Evolutionary conservation across 1,140 invertebrate species (phyloP).

Genomic region (Drosophila takahashii): DNA sequence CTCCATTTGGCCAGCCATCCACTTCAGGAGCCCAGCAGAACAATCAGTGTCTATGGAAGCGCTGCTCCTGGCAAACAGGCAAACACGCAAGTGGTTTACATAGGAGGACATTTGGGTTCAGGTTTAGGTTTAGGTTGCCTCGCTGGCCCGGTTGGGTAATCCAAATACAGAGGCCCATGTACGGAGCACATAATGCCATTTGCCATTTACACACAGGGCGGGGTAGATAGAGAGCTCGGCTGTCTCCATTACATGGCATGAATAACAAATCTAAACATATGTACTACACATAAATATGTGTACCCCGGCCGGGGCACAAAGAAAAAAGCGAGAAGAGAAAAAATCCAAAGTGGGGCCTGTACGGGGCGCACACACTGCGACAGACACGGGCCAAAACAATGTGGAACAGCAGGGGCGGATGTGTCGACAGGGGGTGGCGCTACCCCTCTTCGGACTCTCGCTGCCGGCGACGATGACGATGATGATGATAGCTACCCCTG

Average conservation of each 20-base stretch:
- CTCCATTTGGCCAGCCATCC: neutral
- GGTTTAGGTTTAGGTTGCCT: neutral
- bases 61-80: slow-evolving; percentile 1
- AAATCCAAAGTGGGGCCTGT: slow-evolving; percentile 22
- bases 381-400: slow-evolving; percentile 52
- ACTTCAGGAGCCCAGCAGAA: slow-evolving; percentile 37
- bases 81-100: slow-evolving; percentile 24
- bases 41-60: slow-evolving; percentile 21
- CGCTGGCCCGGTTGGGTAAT: slow-evolving; percentile 24
- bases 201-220: slow-evolving; percentile 17
- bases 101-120: slow-evolving; percentile 44
- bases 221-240: slow-evolving; percentile 38
- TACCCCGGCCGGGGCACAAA: slow-evolving; percentile 49
- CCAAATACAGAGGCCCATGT: slow-evolving; percentile 43
- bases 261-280: slow-evolving; percentile 81
- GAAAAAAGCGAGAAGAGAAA: slow-evolving; percentile 26
- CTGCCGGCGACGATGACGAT: slow-evolving; percentile 61
- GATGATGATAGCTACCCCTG: slow-evolving; percentile 56
- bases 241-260: slow-evolving; percentile 64
- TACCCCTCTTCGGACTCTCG: slow-evolving; percentile 36
- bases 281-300: slow-evolving; percentile 64
- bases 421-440: slow-evolving; percentile 35
- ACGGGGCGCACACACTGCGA: slow-evolving; percentile 26
- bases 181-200: slow-evolving; percentile 63
- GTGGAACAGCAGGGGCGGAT: slow-evolving; percentile 44